A percentile compares a stretch with the other conserved stretches of the same genome.
phyloP scores from a whole-genome alignment of 2,888 invertebrate species.

The Agrochola circellaris region DNA sequence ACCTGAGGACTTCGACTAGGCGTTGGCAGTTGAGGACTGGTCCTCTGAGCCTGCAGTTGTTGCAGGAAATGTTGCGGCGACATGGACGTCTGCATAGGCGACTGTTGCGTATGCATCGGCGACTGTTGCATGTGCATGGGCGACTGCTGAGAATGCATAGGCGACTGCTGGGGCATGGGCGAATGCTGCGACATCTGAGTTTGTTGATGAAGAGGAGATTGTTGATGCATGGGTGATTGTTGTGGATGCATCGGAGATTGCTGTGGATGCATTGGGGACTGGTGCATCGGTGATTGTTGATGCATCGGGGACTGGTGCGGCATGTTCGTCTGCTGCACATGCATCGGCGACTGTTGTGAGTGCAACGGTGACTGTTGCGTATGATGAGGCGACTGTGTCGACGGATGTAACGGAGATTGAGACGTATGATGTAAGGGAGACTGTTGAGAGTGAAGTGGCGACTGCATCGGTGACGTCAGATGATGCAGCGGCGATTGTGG shows the following conservation, averaged over 20 bases:
- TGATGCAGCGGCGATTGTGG: conserved; percentile 81
- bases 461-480: conserved; percentile 83
- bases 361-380: conserved; percentile 84
- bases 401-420: conserved; percentile 83
- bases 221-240: conserved; percentile 80
- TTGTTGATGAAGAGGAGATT: conserved; percentile 77
- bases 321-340: conserved; percentile 77
- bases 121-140: conserved; percentile 79
- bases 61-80: conserved; percentile 81
- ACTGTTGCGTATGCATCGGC: conserved; percentile 74
- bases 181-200: conserved; percentile 79
- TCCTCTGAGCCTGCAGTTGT: conserved; percentile 86
- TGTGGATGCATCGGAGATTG: conserved; percentile 81
- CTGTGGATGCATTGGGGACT: conserved; percentile 77
- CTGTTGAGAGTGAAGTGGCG: conserved; percentile 85
- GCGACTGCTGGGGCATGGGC: conserved; percentile 81
- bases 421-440: conserved; percentile 82
- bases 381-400: conserved; percentile 84
- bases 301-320: conserved; percentile 83
- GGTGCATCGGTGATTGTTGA: conserved; percentile 83
- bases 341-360: conserved; percentile 85
- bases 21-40: conserved; percentile 87
- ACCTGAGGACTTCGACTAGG: conserved; percentile 89
- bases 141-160: conserved; percentile 74
- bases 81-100: conserved; percentile 80